Base-by-base conservation (phyloP, 92 coral and sea anemone genomes). In the Zoanthus gigantus region DNA sequence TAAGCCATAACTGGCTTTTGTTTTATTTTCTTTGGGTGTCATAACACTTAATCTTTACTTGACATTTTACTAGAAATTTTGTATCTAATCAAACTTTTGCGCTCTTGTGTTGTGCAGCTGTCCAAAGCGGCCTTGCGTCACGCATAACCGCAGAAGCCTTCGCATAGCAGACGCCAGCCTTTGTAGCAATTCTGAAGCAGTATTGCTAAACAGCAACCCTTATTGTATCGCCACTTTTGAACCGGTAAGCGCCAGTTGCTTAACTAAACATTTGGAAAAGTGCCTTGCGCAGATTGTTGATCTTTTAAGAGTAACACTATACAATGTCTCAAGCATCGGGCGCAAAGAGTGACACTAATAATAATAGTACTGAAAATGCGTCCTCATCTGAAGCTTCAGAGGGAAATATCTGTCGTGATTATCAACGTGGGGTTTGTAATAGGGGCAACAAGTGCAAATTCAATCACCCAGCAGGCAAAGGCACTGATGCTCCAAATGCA, bases 361-460 rank as follows among this genome's bases (percentile, higher is more conserved):
- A 93, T 63, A 95, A 95, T 90, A 88, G 88, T 45, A 91, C 92
- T 28, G 91, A 88, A 42, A 83, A 88, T n/a, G 61, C 74, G 17
- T 77, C 74, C 6, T 32, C 50, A 18, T 32, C 68, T 34, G 86
- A 72, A 13, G 30, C 72, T 6, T 47, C 16, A 46, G 95, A 93
- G 32, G 93, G 79, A 15, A 88, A 90, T 44, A 92, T 97, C 82
- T 97, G 99, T 74, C 97, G 99, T 14, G 99, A 97, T 78, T 97
- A 93, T 66, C 98, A 97, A 89, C 93, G 99, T 13, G 99, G 99
- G 45, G 99, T 97, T 15, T 97, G 99, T 84, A 95, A 94, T 73
- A 92, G 99, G 77, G 98, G 99, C n/a, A 90, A 90, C 37, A 97
- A 97, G 78, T 97, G 99, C 91, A 97, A 97, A 82, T 97, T 97